A percentile compares a stretch with the other conserved stretches of the same genome.
Evolutionary conservation across 1,140 invertebrate genomes (phyloP).

Genomic region (Nautilus pompilius): DNA sequence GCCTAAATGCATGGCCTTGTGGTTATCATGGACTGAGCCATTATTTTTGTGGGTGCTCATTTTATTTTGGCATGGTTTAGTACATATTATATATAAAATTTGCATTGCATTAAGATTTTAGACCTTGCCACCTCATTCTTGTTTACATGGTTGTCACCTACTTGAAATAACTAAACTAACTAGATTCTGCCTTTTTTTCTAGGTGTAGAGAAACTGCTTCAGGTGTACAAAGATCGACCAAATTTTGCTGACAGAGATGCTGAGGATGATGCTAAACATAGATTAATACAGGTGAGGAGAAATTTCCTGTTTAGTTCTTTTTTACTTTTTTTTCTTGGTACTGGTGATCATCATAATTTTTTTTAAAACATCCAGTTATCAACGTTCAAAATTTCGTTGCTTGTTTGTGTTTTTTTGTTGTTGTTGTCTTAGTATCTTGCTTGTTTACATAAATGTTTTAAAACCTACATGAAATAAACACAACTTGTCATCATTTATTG

Average conservation of each 20-base stretch:
- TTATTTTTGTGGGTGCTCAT: too few relatives aligned
- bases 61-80: too few relatives aligned
- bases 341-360: not conserved
- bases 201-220: slow-evolving; percentile 78
- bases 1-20: too few relatives aligned
- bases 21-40: too few relatives aligned
- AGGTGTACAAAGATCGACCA: slow-evolving; percentile 86
- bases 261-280: slow-evolving; percentile 87
- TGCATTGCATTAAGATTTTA: not conserved
- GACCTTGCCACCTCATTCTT: not conserved
- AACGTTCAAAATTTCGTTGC: not conserved
- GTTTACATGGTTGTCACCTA: not conserved
- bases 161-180: slow-evolving; percentile 1
- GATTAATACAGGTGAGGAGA: slow-evolving; percentile 79
- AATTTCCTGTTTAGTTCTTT: too few relatives aligned
- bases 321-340: not conserved
- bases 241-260: slow-evolving; percentile 85
- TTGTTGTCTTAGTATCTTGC: not conserved
- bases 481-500: too few relatives aligned
- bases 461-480: not conserved
- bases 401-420: not conserved
- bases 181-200: slow-evolving; percentile 26
- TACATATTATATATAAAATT: too few relatives aligned
- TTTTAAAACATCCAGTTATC: too few relatives aligned
- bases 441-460: not conserved